Evolutionary conservation across 2,113 vertebrate genomes (phyloP).

Genomic region (Syngnathus typhle): DNA sequence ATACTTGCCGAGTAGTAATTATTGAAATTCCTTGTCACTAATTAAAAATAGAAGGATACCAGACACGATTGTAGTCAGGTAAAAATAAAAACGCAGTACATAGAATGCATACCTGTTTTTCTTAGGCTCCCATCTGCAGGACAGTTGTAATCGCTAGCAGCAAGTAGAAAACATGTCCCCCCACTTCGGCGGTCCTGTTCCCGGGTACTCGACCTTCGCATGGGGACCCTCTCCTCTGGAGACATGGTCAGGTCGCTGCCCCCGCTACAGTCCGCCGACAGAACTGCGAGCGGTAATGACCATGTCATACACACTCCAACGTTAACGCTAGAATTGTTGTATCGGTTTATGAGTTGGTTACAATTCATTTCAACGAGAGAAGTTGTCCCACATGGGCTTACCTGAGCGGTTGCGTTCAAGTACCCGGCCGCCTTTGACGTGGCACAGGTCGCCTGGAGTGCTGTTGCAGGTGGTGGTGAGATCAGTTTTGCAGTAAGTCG

Average conservation of each 20-base stretch:
- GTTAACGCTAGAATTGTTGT: background rate
- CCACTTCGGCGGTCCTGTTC: constrained; percentile 85
- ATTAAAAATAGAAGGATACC: background rate
- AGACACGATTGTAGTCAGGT: no score
- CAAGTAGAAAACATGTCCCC: constrained; percentile 91
- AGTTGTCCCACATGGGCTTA: constrained; percentile 53
- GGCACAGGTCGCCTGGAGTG: constrained; percentile 83
- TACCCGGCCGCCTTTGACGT: constrained; percentile 79
- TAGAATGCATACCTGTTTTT: constrained; percentile 73
- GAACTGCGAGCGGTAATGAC: constrained; percentile 59
- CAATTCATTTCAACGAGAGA: no score
- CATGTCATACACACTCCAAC: background rate
- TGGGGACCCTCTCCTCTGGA: constrained; percentile 84
- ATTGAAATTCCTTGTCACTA: background rate
- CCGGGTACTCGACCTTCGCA: constrained; percentile 88
- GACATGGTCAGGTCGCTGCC: constrained; percentile 91
- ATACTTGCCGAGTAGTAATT: background rate
- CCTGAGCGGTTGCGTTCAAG: constrained; percentile 90
- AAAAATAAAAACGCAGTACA: background rate
- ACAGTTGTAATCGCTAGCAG: constrained; percentile 90
- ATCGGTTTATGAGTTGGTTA: no score
- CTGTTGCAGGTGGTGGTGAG: constrained; percentile 89
- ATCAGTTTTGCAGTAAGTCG: constrained; percentile 88
- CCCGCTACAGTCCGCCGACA: constrained; percentile 91
- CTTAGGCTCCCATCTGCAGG: constrained; percentile 84